Evolutionary conservation across 2,113 vertebrate genomes (phyloP), one percentile per base, ranked within the genome.

Genomic region (Phocoena sinus): DNA sequence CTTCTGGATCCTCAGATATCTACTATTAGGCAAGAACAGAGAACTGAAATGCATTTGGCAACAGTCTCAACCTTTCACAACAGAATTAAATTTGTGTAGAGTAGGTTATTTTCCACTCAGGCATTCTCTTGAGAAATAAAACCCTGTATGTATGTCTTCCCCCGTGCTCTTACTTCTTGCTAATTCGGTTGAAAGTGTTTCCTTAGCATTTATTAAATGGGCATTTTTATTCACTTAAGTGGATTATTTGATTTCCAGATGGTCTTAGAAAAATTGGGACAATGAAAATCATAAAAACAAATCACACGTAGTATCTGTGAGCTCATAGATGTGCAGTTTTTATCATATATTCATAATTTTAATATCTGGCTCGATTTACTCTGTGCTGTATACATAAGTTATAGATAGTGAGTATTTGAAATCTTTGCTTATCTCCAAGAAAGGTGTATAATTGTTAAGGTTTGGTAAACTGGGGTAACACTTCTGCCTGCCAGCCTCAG

Each of bases 31-130:
- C 80, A 89, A 96, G 79, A 87, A 26, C 38, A 53, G 79, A 97
- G 76, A 81, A 74, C 76, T 67, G 44, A 96, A 96, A 93, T 94
- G 28, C 81, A 15, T 79, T 82, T 95, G 94, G 91, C 81, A 53
- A 58, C 77, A 58, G 31, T 50, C 41, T 68, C 38, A 18, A 9
- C 62, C 71, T 98, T 96, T 96, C 95, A 81, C 76, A 95, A 70
- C 87, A 89, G 77, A 94, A 68, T 44, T 38, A 82, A 91, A 79
- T 79, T 79, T 31, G 25, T 11, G 0, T 31, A n/a, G 31, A 79
- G 60, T 71, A 53, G 76, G 60, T 60, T 23, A 33, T 93, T 96
- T 95, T 90, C 79, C 84, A 68, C 38, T 85, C n/a, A 85, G 84
- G 53, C n/a, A 10, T 87, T 90, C 71, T 74, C 94, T 80, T 38